phyloP scores from a whole-genome alignment of 2,113 vertebrate genomes.

The Engystomops pustulosus region DNA sequence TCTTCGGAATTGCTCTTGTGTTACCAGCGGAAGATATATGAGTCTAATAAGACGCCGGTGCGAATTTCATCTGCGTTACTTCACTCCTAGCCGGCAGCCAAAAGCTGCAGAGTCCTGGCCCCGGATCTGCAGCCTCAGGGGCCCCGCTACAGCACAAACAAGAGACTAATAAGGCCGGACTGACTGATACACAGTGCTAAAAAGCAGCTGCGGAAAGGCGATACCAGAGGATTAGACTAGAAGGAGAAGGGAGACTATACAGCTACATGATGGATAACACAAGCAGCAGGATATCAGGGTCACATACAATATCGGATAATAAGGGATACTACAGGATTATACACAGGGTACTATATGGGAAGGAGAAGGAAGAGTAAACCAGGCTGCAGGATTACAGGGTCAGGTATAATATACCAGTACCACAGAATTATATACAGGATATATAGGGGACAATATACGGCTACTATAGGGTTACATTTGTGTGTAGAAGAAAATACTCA shows the following conservation, averaged over 20 bases:
- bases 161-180: neutral
- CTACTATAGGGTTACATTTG: no score
- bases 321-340: no score
- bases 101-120: neutral
- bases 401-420: no score
- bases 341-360: no score
- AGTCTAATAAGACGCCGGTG: constrained; percentile 39
- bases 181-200: neutral
- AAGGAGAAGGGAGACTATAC: neutral
- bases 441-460: no score
- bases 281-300: no score
- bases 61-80: neutral
- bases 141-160: neutral
- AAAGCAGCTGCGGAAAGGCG: neutral
- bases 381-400: no score
- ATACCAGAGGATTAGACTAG: neutral
- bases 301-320: no score
- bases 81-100: constrained; percentile 3
- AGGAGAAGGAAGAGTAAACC: no score
- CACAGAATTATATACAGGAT: no score
- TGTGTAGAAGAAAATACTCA: no score
- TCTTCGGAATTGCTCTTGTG: constrained; percentile 30
- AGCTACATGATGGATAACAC: neutral
- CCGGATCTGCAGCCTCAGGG: neutral
- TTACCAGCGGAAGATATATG: constrained; percentile 46